A percentile compares a stretch with the other conserved stretches of the same genome.
Conservation (phyloP, 2,888 invertebrate species). For the Uropetala carovei region DNA sequence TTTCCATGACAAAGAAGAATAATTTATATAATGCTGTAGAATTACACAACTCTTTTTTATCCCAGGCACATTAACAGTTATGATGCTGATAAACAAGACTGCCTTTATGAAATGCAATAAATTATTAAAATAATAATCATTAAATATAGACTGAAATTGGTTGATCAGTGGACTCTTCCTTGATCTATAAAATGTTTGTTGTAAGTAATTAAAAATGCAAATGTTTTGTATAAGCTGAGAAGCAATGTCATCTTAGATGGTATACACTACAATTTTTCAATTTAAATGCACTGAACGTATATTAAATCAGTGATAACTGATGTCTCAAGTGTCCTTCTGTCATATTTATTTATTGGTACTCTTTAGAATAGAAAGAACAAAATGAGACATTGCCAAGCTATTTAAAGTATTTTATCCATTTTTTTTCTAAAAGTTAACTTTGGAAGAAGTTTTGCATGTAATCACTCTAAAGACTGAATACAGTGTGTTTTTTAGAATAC, state of each 20-base stretch:
- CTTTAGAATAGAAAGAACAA: neutral
- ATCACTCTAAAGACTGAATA: conserved; percentile 38
- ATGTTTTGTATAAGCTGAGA: conserved; percentile 26
- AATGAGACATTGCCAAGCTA: neutral
- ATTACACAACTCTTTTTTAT: neutral
- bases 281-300: neutral
- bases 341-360: neutral
- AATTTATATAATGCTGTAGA: neutral
- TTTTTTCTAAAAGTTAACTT: neutral
- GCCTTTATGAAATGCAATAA: neutral
- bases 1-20: conserved; percentile 4
- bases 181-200: neutral
- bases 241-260: neutral
- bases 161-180: neutral
- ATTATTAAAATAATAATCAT: neutral
- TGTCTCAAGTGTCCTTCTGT: neutral
- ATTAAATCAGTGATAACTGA: neutral
- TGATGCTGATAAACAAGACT: neutral
- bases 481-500: conserved; percentile 4
- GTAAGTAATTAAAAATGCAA: neutral
- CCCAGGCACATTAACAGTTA: neutral
- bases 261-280: neutral
- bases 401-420: neutral
- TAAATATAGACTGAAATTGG: conserved; percentile 4
- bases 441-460: neutral